Conservation (phyloP, 2,113 vertebrate genomes). For the Platysternon megacephalum region DNA sequence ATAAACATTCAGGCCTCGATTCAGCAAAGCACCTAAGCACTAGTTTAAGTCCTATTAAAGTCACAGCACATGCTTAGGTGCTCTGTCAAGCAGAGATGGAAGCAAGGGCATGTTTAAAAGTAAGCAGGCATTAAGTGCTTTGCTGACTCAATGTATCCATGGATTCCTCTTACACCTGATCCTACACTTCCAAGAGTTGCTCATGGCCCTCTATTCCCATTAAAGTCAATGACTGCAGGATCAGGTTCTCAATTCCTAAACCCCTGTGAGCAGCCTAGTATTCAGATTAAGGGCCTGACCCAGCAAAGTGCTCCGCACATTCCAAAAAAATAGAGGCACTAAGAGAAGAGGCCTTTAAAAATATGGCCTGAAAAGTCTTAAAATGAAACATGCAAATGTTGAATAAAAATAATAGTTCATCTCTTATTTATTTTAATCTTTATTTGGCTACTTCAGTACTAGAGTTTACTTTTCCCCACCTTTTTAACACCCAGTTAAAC, state of each 20-base stretch:
- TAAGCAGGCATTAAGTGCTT: not conserved
- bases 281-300: not conserved
- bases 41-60: not conserved
- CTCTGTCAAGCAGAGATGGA: not conserved
- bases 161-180: not conserved
- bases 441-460: not conserved
- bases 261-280: accelerated
- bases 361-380: not conserved
- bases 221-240: not conserved
- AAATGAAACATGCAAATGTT: not conserved
- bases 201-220: not conserved
- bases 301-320: accelerated
- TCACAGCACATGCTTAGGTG: not conserved
- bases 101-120: not conserved
- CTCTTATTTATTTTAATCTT: not conserved
- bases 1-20: not conserved
- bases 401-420: accelerated
- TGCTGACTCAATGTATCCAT: not conserved
- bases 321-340: not conserved
- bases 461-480: not conserved
- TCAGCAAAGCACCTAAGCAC: not conserved
- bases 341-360: not conserved
- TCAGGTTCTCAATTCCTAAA: not conserved
- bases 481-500: not conserved
- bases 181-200: not conserved